Conservation (phyloP, 2,113 vertebrate species). For the Brachionichthys hirsutus region DNA sequence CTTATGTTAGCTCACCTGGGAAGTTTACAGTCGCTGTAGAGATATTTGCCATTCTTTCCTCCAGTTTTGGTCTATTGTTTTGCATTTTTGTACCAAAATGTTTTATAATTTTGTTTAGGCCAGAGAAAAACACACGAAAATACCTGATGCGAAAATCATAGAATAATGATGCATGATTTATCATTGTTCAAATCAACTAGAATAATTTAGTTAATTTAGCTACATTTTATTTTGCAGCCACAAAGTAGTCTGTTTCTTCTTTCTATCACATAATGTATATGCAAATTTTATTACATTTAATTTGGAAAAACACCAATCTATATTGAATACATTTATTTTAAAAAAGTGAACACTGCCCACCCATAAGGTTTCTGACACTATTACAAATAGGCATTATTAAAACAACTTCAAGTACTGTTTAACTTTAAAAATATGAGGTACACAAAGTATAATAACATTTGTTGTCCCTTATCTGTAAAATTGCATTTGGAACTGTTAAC, state of each 20-base stretch:
- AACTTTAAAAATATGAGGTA: no score
- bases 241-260: not conserved
- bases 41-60: slow-evolving; percentile 78
- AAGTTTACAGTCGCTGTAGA: slow-evolving; percentile 77
- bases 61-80: slow-evolving; percentile 72
- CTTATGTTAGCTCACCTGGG: slow-evolving; percentile 78
- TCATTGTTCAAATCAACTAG: not conserved
- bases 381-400: not conserved
- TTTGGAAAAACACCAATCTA: no score
- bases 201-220: not conserved
- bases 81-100: slow-evolving; percentile 78
- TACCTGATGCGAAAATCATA: slow-evolving; percentile 67
- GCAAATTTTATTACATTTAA: not conserved
- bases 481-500: no score
- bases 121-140: slow-evolving; percentile 72
- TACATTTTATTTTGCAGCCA: not conserved
- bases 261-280: not conserved
- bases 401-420: no score
- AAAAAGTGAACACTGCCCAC: not conserved
- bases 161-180: slow-evolving; percentile 35
- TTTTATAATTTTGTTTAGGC: slow-evolving; percentile 72
- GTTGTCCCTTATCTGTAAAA: no score
- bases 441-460: no score
- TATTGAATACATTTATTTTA: no score
- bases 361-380: not conserved